Percentiles rank a stretch among this genome's conserved stretches.
These are phyloP conservation scores for Cepaea nemoralis DNA, from an alignment of 1,140 invertebrate species.

Conservation along the genomic window DNA sequence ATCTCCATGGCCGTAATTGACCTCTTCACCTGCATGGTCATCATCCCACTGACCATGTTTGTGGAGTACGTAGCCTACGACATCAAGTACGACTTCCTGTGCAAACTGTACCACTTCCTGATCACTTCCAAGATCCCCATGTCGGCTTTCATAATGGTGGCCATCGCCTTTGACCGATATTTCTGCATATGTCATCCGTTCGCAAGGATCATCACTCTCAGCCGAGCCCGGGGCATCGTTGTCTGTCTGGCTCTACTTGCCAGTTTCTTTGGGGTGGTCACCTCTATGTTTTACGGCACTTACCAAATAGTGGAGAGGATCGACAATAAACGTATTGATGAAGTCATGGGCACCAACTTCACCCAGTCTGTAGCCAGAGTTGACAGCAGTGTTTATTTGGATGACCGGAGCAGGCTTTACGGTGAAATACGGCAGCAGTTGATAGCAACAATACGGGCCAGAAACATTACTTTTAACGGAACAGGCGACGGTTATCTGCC, in stretches of 20 bases:
- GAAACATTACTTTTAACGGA: constrained; percentile 5
- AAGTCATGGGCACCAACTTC: constrained; percentile 31
- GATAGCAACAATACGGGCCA: background rate
- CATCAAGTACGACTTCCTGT: constrained; percentile 62
- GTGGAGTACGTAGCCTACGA: constrained; percentile 57
- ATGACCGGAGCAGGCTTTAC: constrained; percentile 17
- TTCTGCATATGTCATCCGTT: constrained; percentile 70
- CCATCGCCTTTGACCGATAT: constrained; percentile 70
- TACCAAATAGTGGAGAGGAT: constrained; percentile 45
- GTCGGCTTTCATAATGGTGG: constrained; percentile 70
- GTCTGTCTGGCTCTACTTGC: constrained; percentile 58
- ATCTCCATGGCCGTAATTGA: constrained; percentile 67
- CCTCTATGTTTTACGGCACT: constrained; percentile 61
- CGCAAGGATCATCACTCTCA: constrained; percentile 43
- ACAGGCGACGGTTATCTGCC: constrained; percentile 1
- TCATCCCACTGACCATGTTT: constrained; percentile 66
- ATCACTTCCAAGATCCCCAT: constrained; percentile 68
- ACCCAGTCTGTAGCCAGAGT: constrained; percentile 11
- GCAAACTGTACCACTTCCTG: constrained; percentile 69
- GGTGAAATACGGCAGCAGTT: background rate
- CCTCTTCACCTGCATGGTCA: constrained; percentile 65
- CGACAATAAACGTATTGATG: constrained; percentile 12
- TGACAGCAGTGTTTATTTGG: constrained; percentile 8
- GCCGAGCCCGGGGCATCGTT: constrained; percentile 54
- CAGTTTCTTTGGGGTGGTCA: constrained; percentile 60